A percentile compares a stretch with the other conserved stretches of the same genome.
Conservation (phyloP, 2,113 vertebrate genomes). For the Sinocyclocheilus anshuiensis region DNA sequence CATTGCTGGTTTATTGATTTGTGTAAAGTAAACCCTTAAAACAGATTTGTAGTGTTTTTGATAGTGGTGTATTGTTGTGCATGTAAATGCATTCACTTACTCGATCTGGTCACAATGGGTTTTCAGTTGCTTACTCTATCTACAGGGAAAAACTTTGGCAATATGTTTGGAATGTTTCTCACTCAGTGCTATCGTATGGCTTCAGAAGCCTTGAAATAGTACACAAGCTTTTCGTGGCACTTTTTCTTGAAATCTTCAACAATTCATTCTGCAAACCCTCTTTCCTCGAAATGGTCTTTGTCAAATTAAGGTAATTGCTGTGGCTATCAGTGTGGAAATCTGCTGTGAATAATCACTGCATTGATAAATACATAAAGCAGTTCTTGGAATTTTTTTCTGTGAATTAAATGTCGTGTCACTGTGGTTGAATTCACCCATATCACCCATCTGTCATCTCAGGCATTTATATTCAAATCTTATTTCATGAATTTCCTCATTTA, state of each 20-base stretch:
- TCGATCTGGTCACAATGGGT: background rate
- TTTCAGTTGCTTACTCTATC: background rate
- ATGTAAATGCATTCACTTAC: background rate
- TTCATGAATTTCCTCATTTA: conserved; percentile 35
- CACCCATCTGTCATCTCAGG: conserved; percentile 19
- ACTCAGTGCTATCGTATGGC: background rate
- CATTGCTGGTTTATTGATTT: background rate
- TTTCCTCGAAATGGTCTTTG: conserved; percentile 10
- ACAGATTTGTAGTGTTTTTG: background rate
- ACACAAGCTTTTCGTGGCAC: background rate
- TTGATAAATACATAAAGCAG: conserved; percentile 8
- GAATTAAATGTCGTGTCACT: conserved; percentile 10
- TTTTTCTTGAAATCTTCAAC: background rate
- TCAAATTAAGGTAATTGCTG: background rate
- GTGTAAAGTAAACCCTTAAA: background rate
- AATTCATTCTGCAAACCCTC: background rate
- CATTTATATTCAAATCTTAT: conserved; percentile 45
- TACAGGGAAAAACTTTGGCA: background rate
- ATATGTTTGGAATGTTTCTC: background rate
- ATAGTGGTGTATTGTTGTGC: background rate
- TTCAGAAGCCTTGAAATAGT: background rate
- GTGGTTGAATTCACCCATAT: conserved; percentile 12
- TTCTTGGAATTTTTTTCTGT: background rate
- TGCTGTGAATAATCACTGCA: background rate
- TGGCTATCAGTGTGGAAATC: background rate